A percentile compares a stretch with the other conserved stretches of the same genome.
Evolutionary conservation across 2,113 vertebrate species (phyloP).

Genomic region (Columba livia): DNA sequence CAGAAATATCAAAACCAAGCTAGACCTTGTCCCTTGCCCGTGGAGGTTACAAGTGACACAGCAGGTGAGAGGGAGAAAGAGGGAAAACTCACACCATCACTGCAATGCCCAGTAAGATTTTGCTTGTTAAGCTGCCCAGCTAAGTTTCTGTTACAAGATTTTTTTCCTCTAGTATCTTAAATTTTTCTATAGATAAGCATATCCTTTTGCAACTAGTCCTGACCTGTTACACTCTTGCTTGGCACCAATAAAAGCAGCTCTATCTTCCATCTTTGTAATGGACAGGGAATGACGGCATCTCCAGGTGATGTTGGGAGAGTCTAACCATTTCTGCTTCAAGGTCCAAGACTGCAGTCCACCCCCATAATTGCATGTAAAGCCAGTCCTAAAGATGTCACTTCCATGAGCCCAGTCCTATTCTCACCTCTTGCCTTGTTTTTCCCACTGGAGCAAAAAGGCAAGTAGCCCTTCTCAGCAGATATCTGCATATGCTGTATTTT

Average conservation of each 20-base stretch:
- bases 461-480: not conserved
- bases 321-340: not conserved
- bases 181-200: not conserved
- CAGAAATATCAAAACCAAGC: not conserved
- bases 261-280: not conserved
- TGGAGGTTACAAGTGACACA: not conserved
- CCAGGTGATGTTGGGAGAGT: not conserved
- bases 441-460: not conserved
- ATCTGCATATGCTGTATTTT: not conserved
- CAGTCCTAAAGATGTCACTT: not conserved
- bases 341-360: not conserved
- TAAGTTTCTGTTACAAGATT: not conserved
- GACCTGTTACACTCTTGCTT: not conserved
- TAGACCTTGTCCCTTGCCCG: not conserved
- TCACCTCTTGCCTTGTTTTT: not conserved
- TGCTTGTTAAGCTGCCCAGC: not conserved
- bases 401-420: accelerated
- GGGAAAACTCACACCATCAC: not conserved
- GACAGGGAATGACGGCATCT: not conserved
- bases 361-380: not conserved
- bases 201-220: not conserved
- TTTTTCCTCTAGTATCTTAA: not conserved
- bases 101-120: not conserved
- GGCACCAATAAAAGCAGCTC: not conserved
- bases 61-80: not conserved